A percentile compares a stretch with the other conserved stretches of the same genome.
Evolutionary conservation across 2,888 invertebrate species (phyloP).

Genomic region (Blastobasis lacticolella): DNA sequence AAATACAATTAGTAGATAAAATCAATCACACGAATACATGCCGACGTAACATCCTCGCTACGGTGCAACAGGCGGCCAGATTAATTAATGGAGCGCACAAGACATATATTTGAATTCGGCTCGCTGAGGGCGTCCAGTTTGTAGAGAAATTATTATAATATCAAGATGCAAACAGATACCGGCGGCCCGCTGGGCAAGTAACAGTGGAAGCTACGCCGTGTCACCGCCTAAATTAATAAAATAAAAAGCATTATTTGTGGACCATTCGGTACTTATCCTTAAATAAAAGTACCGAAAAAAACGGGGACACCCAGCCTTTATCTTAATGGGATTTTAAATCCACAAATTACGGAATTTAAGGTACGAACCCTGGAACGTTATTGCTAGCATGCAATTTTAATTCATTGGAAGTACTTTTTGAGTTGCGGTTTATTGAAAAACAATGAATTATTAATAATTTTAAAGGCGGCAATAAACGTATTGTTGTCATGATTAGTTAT

Average conservation of each 20-base stretch:
- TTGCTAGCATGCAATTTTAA: too few species aligned
- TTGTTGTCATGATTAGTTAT: too few species aligned
- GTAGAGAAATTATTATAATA: constrained; percentile 19
- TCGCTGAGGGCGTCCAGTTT: constrained; percentile 20
- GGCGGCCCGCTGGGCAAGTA: constrained; percentile 20
- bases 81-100: constrained; percentile 16
- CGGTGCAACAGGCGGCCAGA: constrained; percentile 15
- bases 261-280: too few species aligned
- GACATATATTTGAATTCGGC: constrained; percentile 21
- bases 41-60: not conserved
- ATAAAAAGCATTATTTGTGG: constrained; percentile 1
- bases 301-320: not conserved
- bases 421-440: too few species aligned
- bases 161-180: constrained; percentile 18
- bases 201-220: constrained; percentile 20
- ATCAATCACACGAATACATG: too few species aligned
- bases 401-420: too few species aligned
- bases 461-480: too few species aligned
- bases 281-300: too few species aligned
- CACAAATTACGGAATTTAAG: not conserved
- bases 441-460: too few species aligned
- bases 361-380: not conserved
- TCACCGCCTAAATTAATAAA: constrained; percentile 20
- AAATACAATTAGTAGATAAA: too few species aligned
- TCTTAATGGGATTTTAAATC: not conserved